A percentile compares a stretch with the other conserved stretches of the same genome.
phyloP scores from a whole-genome alignment of 2,888 invertebrate species.

The Spisula subtruncata region DNA sequence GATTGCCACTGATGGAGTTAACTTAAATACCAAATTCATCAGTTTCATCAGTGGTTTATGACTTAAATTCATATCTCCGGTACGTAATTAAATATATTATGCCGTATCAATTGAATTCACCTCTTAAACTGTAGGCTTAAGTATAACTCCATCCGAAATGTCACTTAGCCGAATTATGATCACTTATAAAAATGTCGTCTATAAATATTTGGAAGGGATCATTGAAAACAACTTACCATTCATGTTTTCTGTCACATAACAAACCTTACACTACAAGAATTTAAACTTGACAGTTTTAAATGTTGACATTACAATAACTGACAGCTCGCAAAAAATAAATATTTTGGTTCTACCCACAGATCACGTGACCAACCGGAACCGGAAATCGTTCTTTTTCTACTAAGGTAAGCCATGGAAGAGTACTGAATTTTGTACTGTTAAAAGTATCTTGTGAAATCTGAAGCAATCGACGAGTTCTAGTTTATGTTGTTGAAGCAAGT shows the following conservation, averaged over 20 bases:
- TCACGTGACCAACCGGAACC: slow-evolving; percentile 58
- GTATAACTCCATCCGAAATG: background rate
- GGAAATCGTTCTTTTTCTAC: slow-evolving; percentile 63
- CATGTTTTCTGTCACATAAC: slow-evolving; percentile 3
- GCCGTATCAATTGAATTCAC: too few species aligned
- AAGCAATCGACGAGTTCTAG: background rate
- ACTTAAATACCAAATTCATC: too few species aligned
- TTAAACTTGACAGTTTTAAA: background rate
- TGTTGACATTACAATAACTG: background rate
- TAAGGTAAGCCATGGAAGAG: slow-evolving; percentile 41
- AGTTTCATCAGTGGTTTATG: too few species aligned
- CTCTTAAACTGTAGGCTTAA: too few species aligned
- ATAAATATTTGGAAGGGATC: background rate
- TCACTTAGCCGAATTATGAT: background rate
- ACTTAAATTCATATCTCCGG: too few species aligned
- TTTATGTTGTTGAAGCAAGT: background rate
- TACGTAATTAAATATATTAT: too few species aligned
- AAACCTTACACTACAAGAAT: background rate
- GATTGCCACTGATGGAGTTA: too few species aligned
- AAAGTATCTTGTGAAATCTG: background rate
- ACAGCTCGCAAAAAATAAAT: background rate
- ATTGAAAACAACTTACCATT: background rate
- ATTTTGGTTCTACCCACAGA: slow-evolving; percentile 49
- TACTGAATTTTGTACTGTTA: background rate
- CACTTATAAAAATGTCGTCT: background rate